Evolutionary conservation across 2,888 invertebrate species (phyloP), one percentile per base, ranked within the genome.

Genomic region (Pocota personata): DNA sequence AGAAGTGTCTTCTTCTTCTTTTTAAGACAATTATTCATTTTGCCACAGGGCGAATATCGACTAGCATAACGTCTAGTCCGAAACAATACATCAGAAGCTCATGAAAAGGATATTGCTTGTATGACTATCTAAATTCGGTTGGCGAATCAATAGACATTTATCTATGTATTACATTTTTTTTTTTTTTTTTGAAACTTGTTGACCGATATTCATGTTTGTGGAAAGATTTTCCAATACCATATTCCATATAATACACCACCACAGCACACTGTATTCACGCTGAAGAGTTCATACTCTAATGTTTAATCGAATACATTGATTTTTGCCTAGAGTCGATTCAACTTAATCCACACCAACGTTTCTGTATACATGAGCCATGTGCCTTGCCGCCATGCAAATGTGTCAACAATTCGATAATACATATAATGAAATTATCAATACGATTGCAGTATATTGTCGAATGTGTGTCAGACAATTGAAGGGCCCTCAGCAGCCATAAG

Each of bases 401-500:
- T 79, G 83, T 67, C 73, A 69, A 75, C 67, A 69, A 37, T 43
- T 73, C 55, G 79, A 83, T 64, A 67, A 73, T 66, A 40, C 4
- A 43, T 12, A 27, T 32, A 55, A 60, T 50, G 58, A 82, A 71
- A 72, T 66, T 67, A 66, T 78, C 82, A 67, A 52, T 64, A 40
- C 27, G 71, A 60, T 60, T 62, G 79, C 40, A 67, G 50, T 55
- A 12, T 46, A 57, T 27, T 46, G 57, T 12, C 19, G 24, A 72
- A 78, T 78, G 58, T 82, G 35, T 82, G 82, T 82, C 78, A 66
- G 72, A 72, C 76, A 48, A 35, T 46, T 77, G 71, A 76, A 77
- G 76, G 27, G 50, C 35, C 21, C 50, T 82, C 40, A 30, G 19
- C 27, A 12, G 21, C 30, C 64, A 30, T 27, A 21, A 32, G n/a